phyloP scores from a whole-genome alignment of 2,113 vertebrate species.

The cat (Felis catus) region DNA sequence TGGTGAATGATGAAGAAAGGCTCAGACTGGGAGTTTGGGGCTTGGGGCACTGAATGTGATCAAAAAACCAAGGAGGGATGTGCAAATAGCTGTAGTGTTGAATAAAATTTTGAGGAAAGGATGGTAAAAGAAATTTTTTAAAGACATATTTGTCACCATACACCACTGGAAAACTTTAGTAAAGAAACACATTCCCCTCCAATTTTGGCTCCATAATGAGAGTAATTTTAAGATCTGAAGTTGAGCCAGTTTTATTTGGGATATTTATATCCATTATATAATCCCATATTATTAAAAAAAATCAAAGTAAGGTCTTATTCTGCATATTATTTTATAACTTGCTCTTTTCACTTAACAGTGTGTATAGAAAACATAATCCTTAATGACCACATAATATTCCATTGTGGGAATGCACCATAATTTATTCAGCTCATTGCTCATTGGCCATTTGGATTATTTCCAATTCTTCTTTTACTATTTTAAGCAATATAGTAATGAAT shows the following conservation, averaged over 20 bases:
- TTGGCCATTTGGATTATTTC: background rate
- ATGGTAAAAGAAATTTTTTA: background rate
- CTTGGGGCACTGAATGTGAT: too few relatives aligned
- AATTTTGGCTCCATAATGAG: background rate
- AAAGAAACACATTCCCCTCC: background rate
- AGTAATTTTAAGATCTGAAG: background rate
- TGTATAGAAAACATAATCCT: background rate
- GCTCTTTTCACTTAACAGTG: background rate
- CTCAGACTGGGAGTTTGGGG: background rate
- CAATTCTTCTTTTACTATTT: background rate
- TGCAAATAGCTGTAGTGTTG: background rate
- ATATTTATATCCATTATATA: background rate
- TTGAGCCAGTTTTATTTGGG: background rate
- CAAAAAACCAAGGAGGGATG: background rate
- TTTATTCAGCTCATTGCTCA: background rate
- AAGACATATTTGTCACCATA: background rate
- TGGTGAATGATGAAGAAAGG: background rate
- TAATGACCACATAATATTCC: background rate
- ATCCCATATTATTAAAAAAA: slow-evolving; percentile 8
- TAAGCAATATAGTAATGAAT: background rate
- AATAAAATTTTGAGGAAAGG: background rate
- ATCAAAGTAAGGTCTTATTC: slow-evolving; percentile 1
- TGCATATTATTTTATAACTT: background rate
- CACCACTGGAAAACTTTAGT: background rate
- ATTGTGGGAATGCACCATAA: background rate